These are phyloP conservation scores for Chrosomus eos DNA, from an alignment of 2,797 vertebrate species.

Conservation along the genomic window DNA sequence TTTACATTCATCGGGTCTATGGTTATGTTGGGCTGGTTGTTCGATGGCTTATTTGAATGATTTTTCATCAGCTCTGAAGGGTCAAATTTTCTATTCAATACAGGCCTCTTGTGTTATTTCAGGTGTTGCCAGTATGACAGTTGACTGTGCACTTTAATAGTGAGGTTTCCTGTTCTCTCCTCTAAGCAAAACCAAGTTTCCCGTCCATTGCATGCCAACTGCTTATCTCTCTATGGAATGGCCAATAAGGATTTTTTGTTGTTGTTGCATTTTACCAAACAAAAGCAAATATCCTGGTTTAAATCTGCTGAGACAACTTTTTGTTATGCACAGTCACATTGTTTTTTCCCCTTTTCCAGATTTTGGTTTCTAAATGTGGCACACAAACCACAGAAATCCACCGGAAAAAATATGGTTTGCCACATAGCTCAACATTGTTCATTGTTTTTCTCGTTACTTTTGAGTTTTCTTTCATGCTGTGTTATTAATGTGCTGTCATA, in stretches of 20 bases:
- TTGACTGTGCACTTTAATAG: slow-evolving; percentile 57
- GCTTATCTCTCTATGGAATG: slow-evolving; percentile 62
- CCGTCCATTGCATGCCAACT: slow-evolving; percentile 53
- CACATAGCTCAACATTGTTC: neutral
- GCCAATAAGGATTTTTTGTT: slow-evolving; percentile 47
- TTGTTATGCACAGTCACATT: neutral
- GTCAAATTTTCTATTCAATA: slow-evolving; percentile 51
- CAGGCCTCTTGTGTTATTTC: slow-evolving; percentile 72
- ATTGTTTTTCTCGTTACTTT: slow-evolving; percentile 4
- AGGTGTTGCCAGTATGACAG: slow-evolving; percentile 71
- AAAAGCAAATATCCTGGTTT: neutral
- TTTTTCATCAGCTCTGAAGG: slow-evolving; percentile 50
- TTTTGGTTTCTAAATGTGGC: neutral
- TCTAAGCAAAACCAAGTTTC: slow-evolving; percentile 58
- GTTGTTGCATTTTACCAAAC: slow-evolving; percentile 20
- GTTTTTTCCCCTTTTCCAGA: neutral
- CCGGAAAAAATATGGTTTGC: neutral
- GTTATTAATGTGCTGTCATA: neutral
- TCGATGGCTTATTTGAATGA: neutral
- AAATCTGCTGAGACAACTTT: slow-evolving; percentile 1
- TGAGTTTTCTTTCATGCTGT: neutral
- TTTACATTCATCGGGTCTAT: neutral
- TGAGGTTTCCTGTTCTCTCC: slow-evolving; percentile 62
- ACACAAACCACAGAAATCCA: neutral
- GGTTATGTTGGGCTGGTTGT: neutral